phyloP scores from a whole-genome alignment of 53 echinoderm and acorn worm genomes.

The Temnopleurus reevesii region DNA sequence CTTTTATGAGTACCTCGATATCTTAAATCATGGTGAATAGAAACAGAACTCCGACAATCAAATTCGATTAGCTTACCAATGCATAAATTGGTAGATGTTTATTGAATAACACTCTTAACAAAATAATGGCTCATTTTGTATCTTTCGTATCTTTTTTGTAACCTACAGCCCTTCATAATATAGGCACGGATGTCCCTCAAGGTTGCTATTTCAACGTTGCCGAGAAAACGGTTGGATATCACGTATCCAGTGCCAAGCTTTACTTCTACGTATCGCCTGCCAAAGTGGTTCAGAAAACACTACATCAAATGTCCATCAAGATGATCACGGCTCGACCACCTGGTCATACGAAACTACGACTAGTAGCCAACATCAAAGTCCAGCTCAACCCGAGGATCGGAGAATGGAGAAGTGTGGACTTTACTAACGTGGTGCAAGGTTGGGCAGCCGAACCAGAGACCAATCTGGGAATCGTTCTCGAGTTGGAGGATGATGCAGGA shows the following conservation, averaged over 20 bases:
- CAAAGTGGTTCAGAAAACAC: conserved; percentile 55
- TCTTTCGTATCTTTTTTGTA: too few relatives aligned
- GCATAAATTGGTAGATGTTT: too few relatives aligned
- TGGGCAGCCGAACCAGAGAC: conserved; percentile 71
- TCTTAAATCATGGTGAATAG: too few relatives aligned
- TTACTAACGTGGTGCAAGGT: conserved; percentile 74
- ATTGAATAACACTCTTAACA: too few relatives aligned
- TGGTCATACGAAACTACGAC: conserved; percentile 46
- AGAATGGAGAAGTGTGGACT: conserved; percentile 73
- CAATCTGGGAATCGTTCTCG: conserved; percentile 68
- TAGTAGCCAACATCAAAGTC: conserved; percentile 59
- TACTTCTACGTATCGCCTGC: conserved; percentile 69
- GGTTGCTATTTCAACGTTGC: conserved; percentile 74
- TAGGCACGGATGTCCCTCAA: conserved; percentile 13
- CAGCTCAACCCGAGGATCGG: conserved; percentile 58
- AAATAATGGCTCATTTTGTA: too few relatives aligned
- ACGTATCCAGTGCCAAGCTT: conserved; percentile 69
- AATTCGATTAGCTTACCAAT: too few relatives aligned
- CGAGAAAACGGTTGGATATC: conserved; percentile 64
- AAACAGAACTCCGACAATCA: too few relatives aligned
- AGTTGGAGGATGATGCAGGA: conserved; percentile 64
- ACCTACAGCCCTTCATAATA: conserved; percentile 61
- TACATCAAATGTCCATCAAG: conserved; percentile 56
- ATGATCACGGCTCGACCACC: conserved; percentile 33
- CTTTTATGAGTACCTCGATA: too few relatives aligned